phyloP scores from a whole-genome alignment of 2,797 vertebrate genomes.

The Xyrichtys novacula region DNA sequence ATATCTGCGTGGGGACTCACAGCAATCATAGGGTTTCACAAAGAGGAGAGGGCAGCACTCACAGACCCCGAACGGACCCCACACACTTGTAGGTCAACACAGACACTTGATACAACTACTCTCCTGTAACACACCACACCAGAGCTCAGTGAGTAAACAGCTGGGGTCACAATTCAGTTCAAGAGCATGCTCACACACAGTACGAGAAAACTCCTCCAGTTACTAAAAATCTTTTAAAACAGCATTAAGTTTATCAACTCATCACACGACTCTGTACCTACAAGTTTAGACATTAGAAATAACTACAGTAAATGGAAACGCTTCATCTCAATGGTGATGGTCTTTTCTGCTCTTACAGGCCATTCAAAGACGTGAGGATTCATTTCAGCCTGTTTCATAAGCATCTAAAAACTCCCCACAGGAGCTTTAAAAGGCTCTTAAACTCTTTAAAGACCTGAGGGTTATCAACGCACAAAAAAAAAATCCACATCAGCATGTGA shows the following conservation, averaged over 20 bases:
- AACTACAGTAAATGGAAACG: too few relatives aligned
- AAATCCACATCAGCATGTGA: slow-evolving; percentile 2
- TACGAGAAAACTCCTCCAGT: too few relatives aligned
- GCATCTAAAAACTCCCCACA: too few relatives aligned
- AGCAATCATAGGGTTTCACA: slow-evolving; percentile 63
- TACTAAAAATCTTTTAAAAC: too few relatives aligned
- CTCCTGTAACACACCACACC: slow-evolving; percentile 38
- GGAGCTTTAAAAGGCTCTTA: neutral
- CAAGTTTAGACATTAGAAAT: too few relatives aligned
- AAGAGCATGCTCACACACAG: slow-evolving; percentile 4
- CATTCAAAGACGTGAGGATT: too few relatives aligned
- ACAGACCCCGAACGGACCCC: slow-evolving; percentile 57
- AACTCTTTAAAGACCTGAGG: neutral
- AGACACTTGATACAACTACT: slow-evolving; percentile 65
- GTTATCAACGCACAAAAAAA: slow-evolving; percentile 3
- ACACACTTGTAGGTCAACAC: slow-evolving; percentile 59
- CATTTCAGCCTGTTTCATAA: too few relatives aligned
- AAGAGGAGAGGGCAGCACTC: slow-evolving; percentile 56
- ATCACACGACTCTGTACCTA: too few relatives aligned
- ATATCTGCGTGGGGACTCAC: slow-evolving; percentile 57
- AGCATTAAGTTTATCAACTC: neutral
- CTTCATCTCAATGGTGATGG: too few relatives aligned
- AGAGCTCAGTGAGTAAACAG: slow-evolving; percentile 34
- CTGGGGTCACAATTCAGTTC: slow-evolving; percentile 16
- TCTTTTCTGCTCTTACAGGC: too few relatives aligned